Evolutionary conservation across 2,888 invertebrate species (phyloP), one percentile per base, ranked within the genome.

Genomic region (Philonicus albiceps): DNA sequence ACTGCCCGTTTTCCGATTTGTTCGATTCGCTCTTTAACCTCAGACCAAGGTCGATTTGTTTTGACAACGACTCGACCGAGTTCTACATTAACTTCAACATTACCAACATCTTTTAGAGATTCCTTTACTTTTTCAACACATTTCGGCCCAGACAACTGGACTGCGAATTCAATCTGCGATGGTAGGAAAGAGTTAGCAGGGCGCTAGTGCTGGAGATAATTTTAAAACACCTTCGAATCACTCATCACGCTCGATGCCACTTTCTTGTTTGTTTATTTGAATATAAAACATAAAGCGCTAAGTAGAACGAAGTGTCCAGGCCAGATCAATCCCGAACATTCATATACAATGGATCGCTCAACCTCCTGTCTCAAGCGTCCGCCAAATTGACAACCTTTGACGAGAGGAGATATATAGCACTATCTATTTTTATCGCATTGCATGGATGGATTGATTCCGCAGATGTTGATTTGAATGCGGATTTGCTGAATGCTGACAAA

Each of bases 1-100:
- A 97, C 96, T 1, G 96, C 96, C 88, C 95, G 93, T 87, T 93
- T 94, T 0, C 97, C 97, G 0, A 96, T 95, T 31, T 89, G 89
- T 89, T 93, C 93, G 31, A 93, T 93, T 89, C 90, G 91, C 53
- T 93, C 92, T 88, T 93, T 93, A 53, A 93, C 89, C 74, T 92
- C 88, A 0, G 92, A 91, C 92, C 93, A 93, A 6, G 92, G 92
- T 3, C 88, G 87, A 22, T 89, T 89, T 8, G 92, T 91, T 22
- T 91, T 89, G 6, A 92, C 89, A 22, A 92, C 89, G 1, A 92
- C 91, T 4, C 91, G 89, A 3, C 92, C 92, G 81, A 90, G 89
- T 3, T 88, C 83, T 2, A 89, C 34, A 88, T 92, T 90, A 22
- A 92, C 89, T 13, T 93, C 90, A 4, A 92, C 85, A 22, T 90